Conservation (phyloP, 2,888 invertebrate genomes). For the Pterostichus niger region DNA sequence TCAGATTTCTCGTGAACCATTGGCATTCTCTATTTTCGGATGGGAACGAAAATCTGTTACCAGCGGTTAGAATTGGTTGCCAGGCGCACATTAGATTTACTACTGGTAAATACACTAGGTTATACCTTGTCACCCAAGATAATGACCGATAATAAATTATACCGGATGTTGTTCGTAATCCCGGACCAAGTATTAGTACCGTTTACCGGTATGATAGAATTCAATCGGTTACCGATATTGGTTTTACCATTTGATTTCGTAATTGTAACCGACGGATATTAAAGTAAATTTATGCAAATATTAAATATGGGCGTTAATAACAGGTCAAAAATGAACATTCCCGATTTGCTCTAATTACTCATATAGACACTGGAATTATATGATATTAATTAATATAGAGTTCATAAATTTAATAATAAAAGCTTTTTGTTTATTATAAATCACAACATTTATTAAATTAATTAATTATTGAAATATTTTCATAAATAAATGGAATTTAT, state of each 20-base stretch:
- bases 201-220: slow-evolving; percentile 37
- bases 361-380: neutral
- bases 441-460: slow-evolving; percentile 9
- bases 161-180: slow-evolving; percentile 50
- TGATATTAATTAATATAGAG: neutral
- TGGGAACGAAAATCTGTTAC: neutral
- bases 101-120: slow-evolving; percentile 29
- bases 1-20: slow-evolving; percentile 7
- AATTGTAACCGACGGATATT: slow-evolving; percentile 31
- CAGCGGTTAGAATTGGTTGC: too few species aligned
- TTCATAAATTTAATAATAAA: neutral
- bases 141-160: slow-evolving; percentile 55
- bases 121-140: slow-evolving; percentile 22
- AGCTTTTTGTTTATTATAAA: slow-evolving; percentile 1
- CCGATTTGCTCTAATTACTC: neutral
- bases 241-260: slow-evolving; percentile 46
- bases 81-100: slow-evolving; percentile 11
- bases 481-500: slow-evolving; percentile 13
- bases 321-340: neutral
- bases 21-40: slow-evolving; percentile 10
- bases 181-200: slow-evolving; percentile 38
- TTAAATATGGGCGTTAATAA: slow-evolving; percentile 1
- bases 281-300: slow-evolving; percentile 43
- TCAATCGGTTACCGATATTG: slow-evolving; percentile 54
- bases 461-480: neutral